Evolutionary conservation across 2,888 invertebrate genomes (phyloP).

Genomic region (Holacanthella duospinosa): DNA sequence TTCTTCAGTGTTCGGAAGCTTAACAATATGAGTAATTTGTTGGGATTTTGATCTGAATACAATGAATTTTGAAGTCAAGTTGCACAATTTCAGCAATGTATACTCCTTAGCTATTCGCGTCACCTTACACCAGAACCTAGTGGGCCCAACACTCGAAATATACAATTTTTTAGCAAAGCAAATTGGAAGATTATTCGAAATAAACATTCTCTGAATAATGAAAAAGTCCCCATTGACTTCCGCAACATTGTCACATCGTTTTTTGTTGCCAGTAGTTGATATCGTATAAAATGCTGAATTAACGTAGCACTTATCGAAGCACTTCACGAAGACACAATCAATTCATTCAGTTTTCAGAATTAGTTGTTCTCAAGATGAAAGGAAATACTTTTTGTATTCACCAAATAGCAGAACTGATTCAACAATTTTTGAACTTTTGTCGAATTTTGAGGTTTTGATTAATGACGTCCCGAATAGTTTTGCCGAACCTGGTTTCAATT

Average conservation of each 20-base stretch:
- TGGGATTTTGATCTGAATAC: not conserved
- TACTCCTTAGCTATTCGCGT: not conserved
- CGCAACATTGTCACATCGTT: not conserved
- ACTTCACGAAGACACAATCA: not conserved
- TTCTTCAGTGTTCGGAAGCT: not conserved
- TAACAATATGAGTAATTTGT: not conserved
- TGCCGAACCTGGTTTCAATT: no score
- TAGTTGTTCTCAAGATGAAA: not conserved
- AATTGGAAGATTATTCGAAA: not conserved
- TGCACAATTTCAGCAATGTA: not conserved
- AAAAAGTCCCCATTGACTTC: slow-evolving; percentile 7
- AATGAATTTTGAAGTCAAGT: not conserved
- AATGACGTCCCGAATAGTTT: no score
- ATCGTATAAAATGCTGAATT: not conserved
- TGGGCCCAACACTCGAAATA: not conserved
- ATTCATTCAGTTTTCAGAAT: not conserved
- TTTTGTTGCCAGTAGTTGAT: not conserved
- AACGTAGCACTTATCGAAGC: not conserved
- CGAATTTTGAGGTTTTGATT: no score
- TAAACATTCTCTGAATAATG: not conserved
- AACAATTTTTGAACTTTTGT: no score
- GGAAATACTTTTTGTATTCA: not conserved
- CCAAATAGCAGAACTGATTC: not conserved
- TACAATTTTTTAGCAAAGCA: not conserved
- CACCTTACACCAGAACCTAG: not conserved